Evolutionary conservation across 2,888 invertebrate genomes (phyloP), one percentile per base, ranked within the genome.

Genomic region (Ferdinandea cuprea): DNA sequence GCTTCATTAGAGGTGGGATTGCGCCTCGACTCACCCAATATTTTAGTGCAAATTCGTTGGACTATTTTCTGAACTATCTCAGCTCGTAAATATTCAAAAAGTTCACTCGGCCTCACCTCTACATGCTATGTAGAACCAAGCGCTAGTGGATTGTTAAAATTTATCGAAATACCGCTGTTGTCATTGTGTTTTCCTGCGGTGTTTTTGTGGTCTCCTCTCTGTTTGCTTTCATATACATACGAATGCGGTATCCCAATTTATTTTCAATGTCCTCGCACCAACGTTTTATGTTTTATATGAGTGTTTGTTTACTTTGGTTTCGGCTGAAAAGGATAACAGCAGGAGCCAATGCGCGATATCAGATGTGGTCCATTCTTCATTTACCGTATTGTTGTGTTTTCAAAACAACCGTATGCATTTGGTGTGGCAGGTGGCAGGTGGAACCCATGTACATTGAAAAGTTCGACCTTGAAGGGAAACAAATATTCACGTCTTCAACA

Each of bases 191-290:
- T n/a, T n/a, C n/a, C n/a, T n/a, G n/a, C n/a, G n/a, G n/a, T n/a
- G n/a, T n/a, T n/a, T n/a, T 25, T 25, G 25, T 25, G 25, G 25
- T 25, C 25, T 25, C 35, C 35, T n/a, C n/a, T n/a, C n/a, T 44
- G 35, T 46, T 25, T 58, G 11, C 15, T 48, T 25, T 30, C 32
- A 52, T 17, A n/a, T 9, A 44, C 32, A n/a, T n/a, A n/a, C n/a
- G n/a, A n/a, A n/a, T n/a, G n/a, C n/a, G n/a, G n/a, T n/a, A n/a
- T n/a, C n/a, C n/a, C n/a, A 65, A 65, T 74, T 74, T 58, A 74
- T 74, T 50, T 25, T 40, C 50, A 58, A 66, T 74, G 74, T 66
- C 74, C 58, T 74, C 50, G 13, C n/a, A n/a, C n/a, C n/a, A 50
- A 32, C 56, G 21, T 37, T 74, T 74, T 44, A 48, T 65, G 48